Evolutionary conservation across 2,797 vertebrate species (phyloP), one percentile per base, ranked within the genome.

Genomic region (Sardinella longiceps): DNA sequence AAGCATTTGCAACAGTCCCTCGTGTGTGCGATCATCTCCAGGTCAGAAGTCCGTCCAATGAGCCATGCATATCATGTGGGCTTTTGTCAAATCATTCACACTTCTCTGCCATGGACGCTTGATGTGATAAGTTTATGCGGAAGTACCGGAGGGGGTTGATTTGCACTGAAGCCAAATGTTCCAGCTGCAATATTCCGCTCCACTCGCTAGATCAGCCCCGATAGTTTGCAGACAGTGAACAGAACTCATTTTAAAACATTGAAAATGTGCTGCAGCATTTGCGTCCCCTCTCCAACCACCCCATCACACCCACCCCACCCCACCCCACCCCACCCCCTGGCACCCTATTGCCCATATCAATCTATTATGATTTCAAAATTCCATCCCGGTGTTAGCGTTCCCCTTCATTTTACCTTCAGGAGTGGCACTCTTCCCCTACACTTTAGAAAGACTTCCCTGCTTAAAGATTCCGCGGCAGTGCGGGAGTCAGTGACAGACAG

Each of bases 221-320:
- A 77, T 77, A 39, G 39, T 23, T 20, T 77, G 37, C 37, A 11
- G 20, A 77, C 70, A 43, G 33, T 77, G 70, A 77, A 18, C 70
- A 77, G 70, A 77, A 77, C 70, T 43, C 6, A 77, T 77, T 77
- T 77, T 77, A 43, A 77, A 77, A 77, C 70, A 43, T 20, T 10
- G 56, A 60, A 60, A 60, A 60, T 60, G 9, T 60, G 56, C n/a
- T 25, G 56, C 56, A 25, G 56, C 56, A 25, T 60, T 60, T 53
- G 18, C 46, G 23, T n/a, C n/a, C n/a, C 18, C 18, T 0, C 18
- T 23, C 5, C 15, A 18, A 3, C 18, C 7, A 51, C 50, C 50
- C 48, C 20, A n/a, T n/a, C 60, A 66, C 25, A 33, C 66, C 66
- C 30, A 39, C 33, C n/a, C n/a, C n/a, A 5, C 60, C 25, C 10